phyloP scores from a whole-genome alignment of 1,140 invertebrate species.

The Orussus abietinus region DNA sequence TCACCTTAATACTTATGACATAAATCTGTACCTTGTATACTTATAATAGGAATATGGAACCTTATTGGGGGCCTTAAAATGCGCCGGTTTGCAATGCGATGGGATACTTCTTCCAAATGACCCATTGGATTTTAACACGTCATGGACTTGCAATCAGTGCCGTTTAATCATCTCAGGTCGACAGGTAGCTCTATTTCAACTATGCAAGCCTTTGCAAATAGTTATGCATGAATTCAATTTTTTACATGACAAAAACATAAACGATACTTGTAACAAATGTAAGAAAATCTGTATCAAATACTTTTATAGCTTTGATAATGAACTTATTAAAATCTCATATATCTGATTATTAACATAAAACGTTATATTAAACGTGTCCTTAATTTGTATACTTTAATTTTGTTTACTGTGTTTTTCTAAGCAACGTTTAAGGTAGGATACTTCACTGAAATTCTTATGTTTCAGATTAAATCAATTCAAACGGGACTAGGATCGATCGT shows the following conservation, averaged over 20 bases:
- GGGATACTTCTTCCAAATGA: conserved; percentile 29
- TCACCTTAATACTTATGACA: no score
- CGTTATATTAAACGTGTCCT: no score
- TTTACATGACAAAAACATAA: no score
- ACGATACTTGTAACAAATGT: no score
- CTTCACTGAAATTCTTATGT: not conserved
- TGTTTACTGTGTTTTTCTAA: no score
- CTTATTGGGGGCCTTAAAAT: conserved; percentile 32
- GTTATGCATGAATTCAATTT: no score
- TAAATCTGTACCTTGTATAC: no score
- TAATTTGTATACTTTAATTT: no score
- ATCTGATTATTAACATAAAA: no score
- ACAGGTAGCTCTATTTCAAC: conserved; percentile 35
- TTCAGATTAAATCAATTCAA: conserved; percentile 33
- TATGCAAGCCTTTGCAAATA: conserved; percentile 9
- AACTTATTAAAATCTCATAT: no score
- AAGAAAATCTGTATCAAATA: not conserved
- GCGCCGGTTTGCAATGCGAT: conserved; percentile 28
- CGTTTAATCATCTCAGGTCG: conserved; percentile 20
- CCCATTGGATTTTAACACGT: conserved; percentile 21
- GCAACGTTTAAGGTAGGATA: no score
- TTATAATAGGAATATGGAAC: conserved; percentile 38
- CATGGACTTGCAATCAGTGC: conserved; percentile 36
- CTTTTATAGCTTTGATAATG: no score
- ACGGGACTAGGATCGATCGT: conserved; percentile 25